Evolutionary conservation across 2,797 vertebrate genomes (phyloP).

Genomic region (Myotis pilosus): DNA sequence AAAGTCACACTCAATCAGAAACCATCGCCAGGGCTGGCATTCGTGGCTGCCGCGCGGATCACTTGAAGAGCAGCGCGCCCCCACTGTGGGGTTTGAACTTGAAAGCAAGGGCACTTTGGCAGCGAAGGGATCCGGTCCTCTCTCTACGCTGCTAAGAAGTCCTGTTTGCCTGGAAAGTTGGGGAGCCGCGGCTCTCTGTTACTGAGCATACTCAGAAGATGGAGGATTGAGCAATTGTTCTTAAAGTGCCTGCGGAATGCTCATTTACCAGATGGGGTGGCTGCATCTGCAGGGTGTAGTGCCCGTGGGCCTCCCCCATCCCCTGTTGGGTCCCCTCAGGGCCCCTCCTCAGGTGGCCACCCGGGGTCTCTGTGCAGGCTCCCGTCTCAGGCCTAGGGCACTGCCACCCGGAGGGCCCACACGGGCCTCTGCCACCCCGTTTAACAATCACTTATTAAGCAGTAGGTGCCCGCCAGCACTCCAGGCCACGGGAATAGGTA

Average conservation of each 20-base stretch:
- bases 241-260: not conserved
- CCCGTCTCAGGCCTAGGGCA: not conserved
- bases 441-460: not conserved
- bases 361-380: not conserved
- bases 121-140: not conserved
- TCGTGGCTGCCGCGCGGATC: not conserved
- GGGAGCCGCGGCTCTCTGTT: not conserved
- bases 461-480: too few relatives aligned
- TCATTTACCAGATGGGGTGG: not conserved
- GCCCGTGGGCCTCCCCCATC: too few relatives aligned
- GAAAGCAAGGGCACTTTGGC: slow-evolving; percentile 50
- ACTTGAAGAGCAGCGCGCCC: not conserved
- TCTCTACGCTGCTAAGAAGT: not conserved
- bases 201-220: not conserved
- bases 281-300: not conserved
- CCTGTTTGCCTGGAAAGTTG: not conserved
- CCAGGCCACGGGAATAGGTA: not conserved
- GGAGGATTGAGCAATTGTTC: not conserved
- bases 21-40: not conserved
- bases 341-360: not conserved
- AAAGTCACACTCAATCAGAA: slow-evolving; percentile 74
- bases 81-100: slow-evolving; percentile 26
- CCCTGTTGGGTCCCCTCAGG: too few relatives aligned
- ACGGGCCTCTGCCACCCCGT: not conserved
- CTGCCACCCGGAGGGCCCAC: not conserved